Percentiles rank a stretch among this genome's conserved stretches.
These are phyloP conservation scores for Gymnopithys bicolor DNA, from an alignment of 2,797 vertebrate species.

Conservation along the genomic window DNA sequence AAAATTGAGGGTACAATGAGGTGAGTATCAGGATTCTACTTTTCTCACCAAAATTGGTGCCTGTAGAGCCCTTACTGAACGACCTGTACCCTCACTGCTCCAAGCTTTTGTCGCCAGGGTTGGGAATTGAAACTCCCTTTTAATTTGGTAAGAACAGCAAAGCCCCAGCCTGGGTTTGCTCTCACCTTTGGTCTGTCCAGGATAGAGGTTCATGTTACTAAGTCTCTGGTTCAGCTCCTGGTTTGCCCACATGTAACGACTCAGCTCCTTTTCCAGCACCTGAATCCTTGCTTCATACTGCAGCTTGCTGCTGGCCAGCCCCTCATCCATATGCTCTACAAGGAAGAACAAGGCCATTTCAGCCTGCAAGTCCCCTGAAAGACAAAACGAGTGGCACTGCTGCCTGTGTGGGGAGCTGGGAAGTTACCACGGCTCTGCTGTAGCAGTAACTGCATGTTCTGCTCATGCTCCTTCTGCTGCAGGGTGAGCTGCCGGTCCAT, in stretches of 20 bases:
- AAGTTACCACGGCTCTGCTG: constrained; percentile 90
- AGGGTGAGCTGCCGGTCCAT: constrained; percentile 93
- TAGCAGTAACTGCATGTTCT: constrained; percentile 89
- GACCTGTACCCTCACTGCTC: background rate
- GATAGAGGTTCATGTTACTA: constrained; percentile 66
- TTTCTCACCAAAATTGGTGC: background rate
- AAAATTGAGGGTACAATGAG: background rate
- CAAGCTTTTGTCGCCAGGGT: background rate
- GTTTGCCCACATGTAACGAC: constrained; percentile 84
- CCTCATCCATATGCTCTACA: constrained; percentile 92
- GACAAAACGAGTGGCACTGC: background rate
- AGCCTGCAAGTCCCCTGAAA: background rate
- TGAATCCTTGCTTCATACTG: constrained; percentile 92
- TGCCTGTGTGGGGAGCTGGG: background rate
- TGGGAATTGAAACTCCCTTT: background rate
- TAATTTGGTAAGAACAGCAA: background rate
- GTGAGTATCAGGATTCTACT: background rate
- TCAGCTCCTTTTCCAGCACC: constrained; percentile 89
- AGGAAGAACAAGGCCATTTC: background rate
- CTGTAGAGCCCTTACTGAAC: background rate
- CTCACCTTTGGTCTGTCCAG: constrained; percentile 76
- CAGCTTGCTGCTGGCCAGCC: constrained; percentile 87
- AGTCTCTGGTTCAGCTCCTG: constrained; percentile 89
- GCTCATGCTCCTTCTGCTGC: constrained; percentile 94
- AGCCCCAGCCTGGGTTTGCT: background rate